phyloP scores from a whole-genome alignment of 2,113 vertebrate species.

The Cyprinodon variegatus region DNA sequence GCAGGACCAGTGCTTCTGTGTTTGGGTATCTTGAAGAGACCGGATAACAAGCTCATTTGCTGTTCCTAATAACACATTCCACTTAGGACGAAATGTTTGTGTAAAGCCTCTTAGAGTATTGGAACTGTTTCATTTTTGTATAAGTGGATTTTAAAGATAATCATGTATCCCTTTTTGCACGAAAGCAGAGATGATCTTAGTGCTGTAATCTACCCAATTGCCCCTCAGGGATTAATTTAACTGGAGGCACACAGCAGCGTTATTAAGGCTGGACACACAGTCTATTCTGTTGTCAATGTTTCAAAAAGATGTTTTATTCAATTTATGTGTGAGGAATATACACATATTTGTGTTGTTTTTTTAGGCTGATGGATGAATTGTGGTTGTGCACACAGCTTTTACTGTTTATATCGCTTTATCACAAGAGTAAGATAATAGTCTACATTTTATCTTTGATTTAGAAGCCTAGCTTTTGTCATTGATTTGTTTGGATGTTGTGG shows the following conservation, averaged over 20 bases:
- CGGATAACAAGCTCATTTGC: slow-evolving; percentile 27
- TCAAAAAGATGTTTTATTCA: background rate
- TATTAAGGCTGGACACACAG: background rate
- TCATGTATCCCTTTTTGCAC: slow-evolving; percentile 3
- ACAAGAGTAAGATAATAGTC: no score
- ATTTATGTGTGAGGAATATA: background rate
- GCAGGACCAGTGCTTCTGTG: slow-evolving; percentile 6
- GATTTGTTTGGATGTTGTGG: no score
- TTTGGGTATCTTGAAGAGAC: slow-evolving; percentile 18
- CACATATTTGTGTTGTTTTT: background rate
- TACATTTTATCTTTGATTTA: no score
- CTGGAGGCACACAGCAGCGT: background rate
- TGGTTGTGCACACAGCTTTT: background rate
- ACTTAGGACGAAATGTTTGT: slow-evolving; percentile 26
- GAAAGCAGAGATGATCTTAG: background rate
- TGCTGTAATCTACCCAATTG: slow-evolving; percentile 1
- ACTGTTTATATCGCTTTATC: no score
- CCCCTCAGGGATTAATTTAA: slow-evolving; percentile 6
- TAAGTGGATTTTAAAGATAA: slow-evolving; percentile 7
- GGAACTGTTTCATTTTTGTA: background rate
- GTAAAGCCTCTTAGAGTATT: slow-evolving; percentile 21
- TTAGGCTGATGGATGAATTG: background rate
- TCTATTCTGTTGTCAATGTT: background rate
- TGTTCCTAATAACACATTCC: background rate
- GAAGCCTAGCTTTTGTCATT: no score